These are phyloP conservation scores for Epirrhoe tristata DNA, from an alignment of 2,888 invertebrate genomes.

Conservation along the genomic window DNA sequence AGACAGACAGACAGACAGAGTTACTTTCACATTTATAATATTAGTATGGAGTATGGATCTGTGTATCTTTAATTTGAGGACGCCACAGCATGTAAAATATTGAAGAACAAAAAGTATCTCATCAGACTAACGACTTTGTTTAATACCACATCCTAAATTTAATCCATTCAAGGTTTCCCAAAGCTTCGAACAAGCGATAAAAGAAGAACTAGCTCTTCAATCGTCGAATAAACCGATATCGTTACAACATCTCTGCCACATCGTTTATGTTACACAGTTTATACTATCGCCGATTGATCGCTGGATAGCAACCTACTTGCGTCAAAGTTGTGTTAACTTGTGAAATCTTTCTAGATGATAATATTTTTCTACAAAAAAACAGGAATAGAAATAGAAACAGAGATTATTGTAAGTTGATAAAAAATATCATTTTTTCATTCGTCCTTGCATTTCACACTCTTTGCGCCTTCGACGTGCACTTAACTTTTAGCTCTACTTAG, in stretches of 20 bases:
- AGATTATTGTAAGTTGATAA: no score
- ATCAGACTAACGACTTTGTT: not conserved
- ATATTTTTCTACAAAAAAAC: not conserved
- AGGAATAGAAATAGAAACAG: no score
- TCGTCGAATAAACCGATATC: conserved; percentile 17
- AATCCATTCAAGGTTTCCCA: conserved; percentile 9
- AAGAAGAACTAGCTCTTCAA: conserved; percentile 22
- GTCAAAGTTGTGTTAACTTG: not conserved
- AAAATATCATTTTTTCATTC: no score
- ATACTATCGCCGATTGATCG: conserved; percentile 13
- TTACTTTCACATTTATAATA: no score
- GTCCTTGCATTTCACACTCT: no score
- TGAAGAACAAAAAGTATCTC: no score
- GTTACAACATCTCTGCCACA: conserved; percentile 21
- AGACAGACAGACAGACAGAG: no score
- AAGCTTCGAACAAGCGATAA: conserved; percentile 15
- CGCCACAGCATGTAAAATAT: no score
- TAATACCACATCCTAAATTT: conserved; percentile 1
- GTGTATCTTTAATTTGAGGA: no score
- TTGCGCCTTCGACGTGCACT: no score
- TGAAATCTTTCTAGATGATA: not conserved
- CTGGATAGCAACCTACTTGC: not conserved
- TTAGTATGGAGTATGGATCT: no score
- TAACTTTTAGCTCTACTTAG: no score
- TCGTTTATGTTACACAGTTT: conserved; percentile 15